Conservation (phyloP, 1,140 invertebrate genomes). For the Coenobita brevimanus region DNA sequence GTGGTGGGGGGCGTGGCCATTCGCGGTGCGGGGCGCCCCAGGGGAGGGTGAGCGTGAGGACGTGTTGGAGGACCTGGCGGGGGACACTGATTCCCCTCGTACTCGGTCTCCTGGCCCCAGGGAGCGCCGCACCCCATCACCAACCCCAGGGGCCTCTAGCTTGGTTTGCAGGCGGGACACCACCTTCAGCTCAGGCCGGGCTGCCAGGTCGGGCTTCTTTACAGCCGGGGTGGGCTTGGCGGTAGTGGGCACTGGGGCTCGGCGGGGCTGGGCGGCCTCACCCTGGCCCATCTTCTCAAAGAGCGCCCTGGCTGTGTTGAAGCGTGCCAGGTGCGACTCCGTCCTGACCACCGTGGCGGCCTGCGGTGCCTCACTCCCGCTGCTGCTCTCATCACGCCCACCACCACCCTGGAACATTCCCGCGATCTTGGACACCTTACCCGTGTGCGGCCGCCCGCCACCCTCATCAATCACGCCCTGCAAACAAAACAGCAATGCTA, state of each 20-base stretch:
- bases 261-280: constrained; percentile 71
- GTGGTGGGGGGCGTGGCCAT: constrained; percentile 30
- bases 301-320: constrained; percentile 92
- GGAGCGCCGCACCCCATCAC: constrained; percentile 6
- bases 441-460: constrained; percentile 23
- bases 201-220: neutral
- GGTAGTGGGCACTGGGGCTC: neutral
- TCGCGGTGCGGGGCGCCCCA: constrained; percentile 42
- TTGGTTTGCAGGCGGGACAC: neutral
- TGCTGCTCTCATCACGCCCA: constrained; percentile 78
- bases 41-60: constrained; percentile 50
- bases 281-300: constrained; percentile 93
- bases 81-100: constrained; percentile 40
- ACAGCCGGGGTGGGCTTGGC: neutral
- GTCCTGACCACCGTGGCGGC: constrained; percentile 84
- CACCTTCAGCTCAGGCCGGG: neutral
- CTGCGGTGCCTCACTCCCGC: constrained; percentile 79
- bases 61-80: constrained; percentile 29
- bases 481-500: neutral
- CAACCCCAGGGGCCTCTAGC: neutral
- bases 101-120: neutral
- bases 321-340: constrained; percentile 90
- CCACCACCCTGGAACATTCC: constrained; percentile 85
- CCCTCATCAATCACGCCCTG: constrained; percentile 61
- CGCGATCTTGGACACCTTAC: constrained; percentile 92